Percentiles rank a stretch among this genome's conserved stretches.
These are phyloP conservation scores for Ichneumoninae sp. DNA, from an alignment of 2,888 invertebrate species.

Conservation along the genomic window DNA sequence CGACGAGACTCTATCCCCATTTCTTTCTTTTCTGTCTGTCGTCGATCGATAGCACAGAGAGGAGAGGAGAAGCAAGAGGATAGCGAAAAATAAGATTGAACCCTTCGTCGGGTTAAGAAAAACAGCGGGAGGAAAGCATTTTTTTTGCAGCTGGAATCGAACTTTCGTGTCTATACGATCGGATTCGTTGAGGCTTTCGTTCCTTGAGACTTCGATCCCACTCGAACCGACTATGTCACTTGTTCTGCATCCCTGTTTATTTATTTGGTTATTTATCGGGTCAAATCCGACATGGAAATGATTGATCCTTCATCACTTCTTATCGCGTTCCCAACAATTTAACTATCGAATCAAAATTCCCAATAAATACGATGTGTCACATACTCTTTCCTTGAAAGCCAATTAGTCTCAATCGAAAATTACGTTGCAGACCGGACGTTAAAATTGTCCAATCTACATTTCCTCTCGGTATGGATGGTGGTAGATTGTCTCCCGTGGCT, in stretches of 20 bases:
- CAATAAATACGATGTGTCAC: background rate
- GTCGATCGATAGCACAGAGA: conserved; percentile 56
- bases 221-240: background rate
- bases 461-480: conserved; percentile 20
- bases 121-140: conserved; percentile 44
- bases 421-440: background rate
- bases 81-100: conserved; percentile 24
- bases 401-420: background rate
- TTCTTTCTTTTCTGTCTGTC: conserved; percentile 53
- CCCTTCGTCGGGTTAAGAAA: conserved; percentile 21
- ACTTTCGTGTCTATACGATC: background rate
- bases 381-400: background rate
- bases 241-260: background rate
- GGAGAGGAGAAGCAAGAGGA: conserved; percentile 27
- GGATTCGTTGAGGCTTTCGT: conserved; percentile 2
- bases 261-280: background rate
- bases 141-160: conserved; percentile 3
- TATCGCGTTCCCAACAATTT: background rate
- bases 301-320: background rate
- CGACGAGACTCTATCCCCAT: conserved; percentile 46
- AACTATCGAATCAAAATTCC: background rate
- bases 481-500: conserved; percentile 34
- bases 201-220: background rate
- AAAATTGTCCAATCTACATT: background rate
- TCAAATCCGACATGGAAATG: background rate